Evolutionary conservation across 1,140 invertebrate species (phyloP), one percentile per base, ranked within the genome.

Genomic region (Drosophila pallidifrons): DNA sequence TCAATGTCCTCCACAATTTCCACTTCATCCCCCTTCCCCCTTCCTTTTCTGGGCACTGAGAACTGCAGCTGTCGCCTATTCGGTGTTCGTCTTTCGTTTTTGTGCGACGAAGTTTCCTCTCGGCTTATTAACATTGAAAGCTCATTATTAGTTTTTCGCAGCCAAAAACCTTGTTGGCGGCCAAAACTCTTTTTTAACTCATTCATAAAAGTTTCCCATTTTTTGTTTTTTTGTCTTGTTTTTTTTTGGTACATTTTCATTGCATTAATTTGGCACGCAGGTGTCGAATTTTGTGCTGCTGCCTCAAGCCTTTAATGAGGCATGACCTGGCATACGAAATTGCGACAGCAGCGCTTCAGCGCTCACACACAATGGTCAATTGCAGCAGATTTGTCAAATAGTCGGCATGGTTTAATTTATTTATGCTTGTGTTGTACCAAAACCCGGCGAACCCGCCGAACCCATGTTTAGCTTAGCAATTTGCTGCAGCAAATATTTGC

Each of bases 101-200:
- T 32, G 32, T 52, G 57, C 41, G 30, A 41, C 30, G 32, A 75
- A 46, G 38, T 61, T 58, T 57, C 41, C 38, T 45, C 74, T 61
- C 77, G 67, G 74, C 83, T 88, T 88, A 88, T 88, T 88, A 88
- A 88, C 83, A 88, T 88, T 89, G 83, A 79, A 88, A 88, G 87
- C 83, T 88, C 83, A 89, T 88, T 88, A 88, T 89, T 89, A 83
- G 79, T 89, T 82, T 87, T 86, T 79, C 54, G 63, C 20, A 32
- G 52, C 46, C 58, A 32, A 38, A 38, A 8, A 49, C 35, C 58
- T 30, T 59, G 64, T 25, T 10, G 10, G 20, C 35, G 10, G 20
- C 35, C 60, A 64, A 38, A 38, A 64, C 35, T 64, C 54, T 55
- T 58, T 59, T 77, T 83, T 75, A 87, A 87, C 83, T 88, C 82